Evolutionary conservation across 2,888 invertebrate genomes (phyloP).

Genomic region (Chelonus formosanus): DNA sequence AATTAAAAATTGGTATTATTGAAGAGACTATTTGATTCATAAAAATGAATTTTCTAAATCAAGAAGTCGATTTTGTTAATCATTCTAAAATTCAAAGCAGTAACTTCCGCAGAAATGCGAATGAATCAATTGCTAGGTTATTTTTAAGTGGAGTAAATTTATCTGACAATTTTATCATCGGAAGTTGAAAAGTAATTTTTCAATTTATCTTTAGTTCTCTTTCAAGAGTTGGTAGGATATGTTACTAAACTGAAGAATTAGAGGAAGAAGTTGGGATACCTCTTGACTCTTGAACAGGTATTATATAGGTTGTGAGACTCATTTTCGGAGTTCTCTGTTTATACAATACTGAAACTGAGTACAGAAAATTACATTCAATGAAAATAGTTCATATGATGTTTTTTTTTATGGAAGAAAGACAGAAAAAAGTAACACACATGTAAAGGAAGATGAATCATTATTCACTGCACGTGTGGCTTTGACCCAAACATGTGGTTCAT

Average conservation of each 20-base stretch:
- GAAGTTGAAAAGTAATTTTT: slow-evolving; percentile 24
- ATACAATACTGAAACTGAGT: background rate
- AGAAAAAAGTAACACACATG: background rate
- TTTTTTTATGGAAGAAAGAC: background rate
- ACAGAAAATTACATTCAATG: background rate
- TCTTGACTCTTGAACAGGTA: no score
- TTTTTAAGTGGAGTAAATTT: slow-evolving; percentile 2
- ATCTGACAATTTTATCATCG: background rate
- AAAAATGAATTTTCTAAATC: no score
- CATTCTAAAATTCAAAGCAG: slow-evolving; percentile 45
- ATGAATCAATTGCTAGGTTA: slow-evolving; percentile 26
- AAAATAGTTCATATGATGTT: background rate
- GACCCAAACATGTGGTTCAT: slow-evolving; percentile 24
- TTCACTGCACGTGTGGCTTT: slow-evolving; percentile 18
- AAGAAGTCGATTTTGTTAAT: no score
- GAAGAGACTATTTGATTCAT: background rate
- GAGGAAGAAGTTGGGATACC: background rate
- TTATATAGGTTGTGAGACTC: no score
- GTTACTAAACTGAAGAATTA: background rate
- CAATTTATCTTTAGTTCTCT: slow-evolving; percentile 19
- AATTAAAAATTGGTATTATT: no score
- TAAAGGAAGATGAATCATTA: background rate
- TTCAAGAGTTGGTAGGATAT: no score
- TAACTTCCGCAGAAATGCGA: slow-evolving; percentile 54
- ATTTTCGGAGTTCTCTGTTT: no score